Conservation (phyloP, 1,140 invertebrate genomes). For the Muscidifurax raptorellus region DNA sequence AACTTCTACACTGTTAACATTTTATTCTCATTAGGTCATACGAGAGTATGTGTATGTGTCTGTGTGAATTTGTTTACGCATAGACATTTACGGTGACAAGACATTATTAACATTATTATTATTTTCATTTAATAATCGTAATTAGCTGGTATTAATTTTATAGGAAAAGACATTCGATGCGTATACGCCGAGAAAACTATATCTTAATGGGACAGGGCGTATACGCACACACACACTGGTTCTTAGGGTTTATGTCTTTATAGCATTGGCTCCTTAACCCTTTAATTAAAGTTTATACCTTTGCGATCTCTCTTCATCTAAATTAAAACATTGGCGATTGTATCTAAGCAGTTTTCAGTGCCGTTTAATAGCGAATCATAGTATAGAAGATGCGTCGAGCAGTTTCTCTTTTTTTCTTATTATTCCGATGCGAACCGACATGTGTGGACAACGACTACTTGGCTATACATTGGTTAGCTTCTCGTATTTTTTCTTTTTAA, state of each 20-base stretch:
- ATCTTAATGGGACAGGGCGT: constrained; percentile 8
- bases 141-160: constrained; percentile 35
- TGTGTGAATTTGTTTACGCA: constrained; percentile 16
- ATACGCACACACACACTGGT: neutral
- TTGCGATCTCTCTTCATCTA: neutral
- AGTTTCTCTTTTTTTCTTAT: too few species aligned
- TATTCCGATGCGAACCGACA: constrained; percentile 9
- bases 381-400: neutral
- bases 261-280: neutral
- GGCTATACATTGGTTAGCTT: constrained; percentile 41
- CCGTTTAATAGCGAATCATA: constrained; percentile 18
- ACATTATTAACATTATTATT: constrained; percentile 14
- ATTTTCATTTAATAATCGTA: constrained; percentile 13
- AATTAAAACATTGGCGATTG: constrained; percentile 21
- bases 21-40: constrained; percentile 20
- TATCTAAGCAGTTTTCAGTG: constrained; percentile 22
- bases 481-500: constrained; percentile 50
- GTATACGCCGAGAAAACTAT: constrained; percentile 11
- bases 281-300: constrained; percentile 3
- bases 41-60: neutral
- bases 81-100: constrained; percentile 50
- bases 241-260: neutral
- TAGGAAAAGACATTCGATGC: constrained; percentile 25
- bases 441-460: constrained; percentile 22
- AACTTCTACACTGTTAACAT: constrained; percentile 22